Evolutionary conservation across 2,888 invertebrate species (phyloP), one percentile per base, ranked within the genome.

Genomic region (Strigamia maritima): DNA sequence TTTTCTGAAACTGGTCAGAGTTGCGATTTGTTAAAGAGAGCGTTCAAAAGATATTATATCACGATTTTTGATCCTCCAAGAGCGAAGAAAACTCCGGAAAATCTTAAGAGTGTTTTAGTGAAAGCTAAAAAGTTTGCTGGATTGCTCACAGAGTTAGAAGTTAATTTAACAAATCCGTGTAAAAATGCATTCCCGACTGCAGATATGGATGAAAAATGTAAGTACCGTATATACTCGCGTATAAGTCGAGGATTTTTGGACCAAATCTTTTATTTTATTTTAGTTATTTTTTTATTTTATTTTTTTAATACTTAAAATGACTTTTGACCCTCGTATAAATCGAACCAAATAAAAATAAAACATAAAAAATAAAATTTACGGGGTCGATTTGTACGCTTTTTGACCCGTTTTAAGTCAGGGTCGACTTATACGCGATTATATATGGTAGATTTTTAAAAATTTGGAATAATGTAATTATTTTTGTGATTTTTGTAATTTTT

Each of bases 151-250:
- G 83, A 85, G 19, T 83, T 93, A 16, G 84, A 87, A 16, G 87
- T 94, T 0, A 85, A 89, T 44, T 85, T 94, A 76, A 86, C 85
- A 28, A 85, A 87, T 7, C 86, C 88, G 0, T 95, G 94, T 84
- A 90, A 91, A 83, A 86, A 19, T 8, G 24, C 87, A 0, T 88
- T 89, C 83, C 94, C 94, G 0, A 86, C 89, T 81, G 86, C 91
- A 44, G 85, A 88, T 76, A 93, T 93, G 91, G 90, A 92, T 84
- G 95, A 95, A 87, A 89, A 90, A 82, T 94, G 92, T 93, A 88
- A 89, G 90, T n/a, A n/a, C n/a, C n/a, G n/a, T n/a, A n/a, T n/a
- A n/a, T n/a, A n/a, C n/a, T n/a, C n/a, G n/a, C n/a, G n/a, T n/a
- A n/a, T n/a, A n/a, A n/a, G n/a, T n/a, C n/a, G n/a, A n/a, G n/a